Conservation (phyloP, 1,140 invertebrate species). For the Chrysopa pallens region DNA sequence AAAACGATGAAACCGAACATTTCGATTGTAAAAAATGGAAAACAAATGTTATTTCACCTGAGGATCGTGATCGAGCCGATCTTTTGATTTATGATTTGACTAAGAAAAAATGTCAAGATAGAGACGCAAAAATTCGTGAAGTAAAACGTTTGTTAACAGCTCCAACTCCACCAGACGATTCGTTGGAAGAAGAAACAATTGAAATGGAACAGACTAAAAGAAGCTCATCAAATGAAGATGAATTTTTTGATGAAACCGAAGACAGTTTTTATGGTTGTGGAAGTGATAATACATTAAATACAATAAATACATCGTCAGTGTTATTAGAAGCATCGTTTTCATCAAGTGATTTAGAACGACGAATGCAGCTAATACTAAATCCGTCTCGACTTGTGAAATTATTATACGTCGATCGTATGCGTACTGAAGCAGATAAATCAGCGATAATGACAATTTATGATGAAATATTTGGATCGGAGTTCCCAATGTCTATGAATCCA, state of each 20-base stretch:
- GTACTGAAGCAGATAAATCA: conserved; percentile 48
- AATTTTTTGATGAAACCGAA: conserved; percentile 11
- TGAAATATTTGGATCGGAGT: conserved; percentile 28
- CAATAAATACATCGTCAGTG: conserved; percentile 9
- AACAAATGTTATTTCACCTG: not conserved
- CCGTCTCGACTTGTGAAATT: conserved; percentile 52
- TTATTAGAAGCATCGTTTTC: conserved; percentile 23
- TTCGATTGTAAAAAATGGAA: too few species aligned
- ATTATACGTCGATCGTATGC: conserved; percentile 68
- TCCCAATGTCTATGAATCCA: conserved; percentile 20
- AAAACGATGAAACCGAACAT: conserved; percentile 9
- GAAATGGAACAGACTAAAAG: not conserved
- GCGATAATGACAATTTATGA: conserved; percentile 39
- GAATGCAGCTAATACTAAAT: conserved; percentile 15
- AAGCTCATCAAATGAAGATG: not conserved
- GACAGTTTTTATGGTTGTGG: conserved; percentile 13
- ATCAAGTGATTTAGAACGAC: conserved; percentile 8
- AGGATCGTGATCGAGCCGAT: not conserved
- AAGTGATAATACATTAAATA: not conserved
- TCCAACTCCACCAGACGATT: not conserved
- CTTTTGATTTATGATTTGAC: not conserved
- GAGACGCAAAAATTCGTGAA: not conserved
- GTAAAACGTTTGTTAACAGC: not conserved
- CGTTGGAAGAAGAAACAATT: not conserved
- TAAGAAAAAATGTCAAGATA: not conserved